These are phyloP conservation scores for Halcyon chelicuti DNA, from an alignment of 2,797 vertebrate genomes.

Conservation along the genomic window DNA sequence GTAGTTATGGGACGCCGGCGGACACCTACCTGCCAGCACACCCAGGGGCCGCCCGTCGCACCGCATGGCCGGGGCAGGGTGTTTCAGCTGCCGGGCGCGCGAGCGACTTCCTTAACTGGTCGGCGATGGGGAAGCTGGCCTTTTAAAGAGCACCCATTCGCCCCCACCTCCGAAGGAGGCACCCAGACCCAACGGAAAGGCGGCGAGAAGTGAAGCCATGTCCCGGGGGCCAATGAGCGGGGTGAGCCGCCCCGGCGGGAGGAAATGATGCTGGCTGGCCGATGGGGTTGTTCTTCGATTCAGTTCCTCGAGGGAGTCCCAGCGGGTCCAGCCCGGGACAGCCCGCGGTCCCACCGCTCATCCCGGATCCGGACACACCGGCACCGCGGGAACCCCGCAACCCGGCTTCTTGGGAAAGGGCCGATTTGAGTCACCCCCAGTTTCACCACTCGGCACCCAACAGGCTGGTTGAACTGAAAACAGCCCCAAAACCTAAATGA, in stretches of 20 bases:
- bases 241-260: neutral
- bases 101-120: slow-evolving; percentile 45
- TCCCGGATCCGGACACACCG: rapidly evolving
- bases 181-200: neutral
- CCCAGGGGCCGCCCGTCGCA: neutral
- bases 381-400: rapidly evolving
- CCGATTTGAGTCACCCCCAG: rapidly evolving
- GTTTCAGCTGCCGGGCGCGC: neutral
- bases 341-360: rapidly evolving
- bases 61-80: slow-evolving; percentile 65
- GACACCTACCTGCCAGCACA: slow-evolving; percentile 65
- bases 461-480: neutral
- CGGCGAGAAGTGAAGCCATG: neutral
- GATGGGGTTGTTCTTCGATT: slow-evolving; percentile 27
- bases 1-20: neutral
- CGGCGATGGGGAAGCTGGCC: slow-evolving; percentile 48
- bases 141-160: slow-evolving; percentile 21
- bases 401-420: neutral
- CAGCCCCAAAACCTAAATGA: neutral
- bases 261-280: neutral
- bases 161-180: slow-evolving; percentile 8
- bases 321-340: neutral
- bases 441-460: rapidly evolving
- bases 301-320: slow-evolving; percentile 57
- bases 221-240: neutral